Base-by-base conservation (phyloP, 2,797 vertebrate genomes). In the Chelon labrosus region DNA sequence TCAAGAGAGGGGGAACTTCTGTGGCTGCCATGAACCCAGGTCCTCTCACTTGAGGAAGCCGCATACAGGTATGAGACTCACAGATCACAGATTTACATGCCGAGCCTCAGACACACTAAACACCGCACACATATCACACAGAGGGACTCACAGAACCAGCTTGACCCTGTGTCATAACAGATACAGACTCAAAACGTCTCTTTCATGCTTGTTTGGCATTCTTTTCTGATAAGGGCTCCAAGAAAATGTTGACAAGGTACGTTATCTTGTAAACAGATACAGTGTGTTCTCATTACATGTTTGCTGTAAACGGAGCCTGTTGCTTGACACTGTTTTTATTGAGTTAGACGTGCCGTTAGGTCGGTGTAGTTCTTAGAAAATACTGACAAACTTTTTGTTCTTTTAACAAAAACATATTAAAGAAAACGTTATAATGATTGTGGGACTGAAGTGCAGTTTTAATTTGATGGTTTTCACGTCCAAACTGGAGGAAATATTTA, bases 1-100 rank as follows among this genome's bases (percentile, higher is more conserved):
- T 58, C 94, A 94, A 71, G 93, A 95, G 54, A 93, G 90, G 77
- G 90, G 89, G 64, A 85, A 61, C 35, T 89, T 90, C 79, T 92
- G 89, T 1, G 84, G 93, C 71, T 93, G 89, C 83, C 93, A 93
- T 0, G 95, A 96, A 70, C 89, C 92, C 20, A 84, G 94, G 60
- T 85, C 93, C 1, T 92, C 91, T 71, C 93, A 95, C 78, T 75
- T 95, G 64, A 92, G 94, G 83, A 95, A 94, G 79, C 93, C 94
- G 10, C 94, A 96, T 39, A 82, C 95, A 93, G 95, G 95, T 96
- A 92, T 57, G 56, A 73, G 73, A 59, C 20, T 12, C n/a, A 37
- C 67, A 53, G 58, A 59, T 67, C 52, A 52, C 31, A 73, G 71
- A 79, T 64, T 67, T 65, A 51, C 65, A 70, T 38, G 4, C 25